These are phyloP conservation scores for Indicator maculatus DNA, from an alignment of 2,113 vertebrate genomes.

Conservation along the genomic window DNA sequence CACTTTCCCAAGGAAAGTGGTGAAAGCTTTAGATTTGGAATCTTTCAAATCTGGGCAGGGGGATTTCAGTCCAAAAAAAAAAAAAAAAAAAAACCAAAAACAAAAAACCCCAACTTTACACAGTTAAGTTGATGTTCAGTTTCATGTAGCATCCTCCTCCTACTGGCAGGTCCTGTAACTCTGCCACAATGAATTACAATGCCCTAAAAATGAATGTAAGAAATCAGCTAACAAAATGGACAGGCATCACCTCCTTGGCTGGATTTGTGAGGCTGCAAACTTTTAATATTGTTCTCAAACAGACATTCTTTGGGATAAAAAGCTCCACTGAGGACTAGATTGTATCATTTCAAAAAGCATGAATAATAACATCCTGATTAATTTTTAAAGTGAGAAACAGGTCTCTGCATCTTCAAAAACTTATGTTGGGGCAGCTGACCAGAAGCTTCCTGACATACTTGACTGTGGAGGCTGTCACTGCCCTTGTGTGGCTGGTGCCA, in stretches of 20 bases:
- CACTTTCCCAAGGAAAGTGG: not conserved
- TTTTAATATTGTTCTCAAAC: not conserved
- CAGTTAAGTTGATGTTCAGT: not conserved
- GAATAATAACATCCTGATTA: not conserved
- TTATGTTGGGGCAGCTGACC: not conserved
- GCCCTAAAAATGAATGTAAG: not conserved
- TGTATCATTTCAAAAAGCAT: not conserved
- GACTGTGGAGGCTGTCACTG: not conserved
- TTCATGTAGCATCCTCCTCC: not conserved
- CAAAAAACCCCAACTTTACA: not conserved
- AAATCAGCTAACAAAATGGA: not conserved
- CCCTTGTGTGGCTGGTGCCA: not conserved
- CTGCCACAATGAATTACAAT: not conserved
- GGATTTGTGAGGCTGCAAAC: not conserved
- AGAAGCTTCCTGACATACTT: not conserved
- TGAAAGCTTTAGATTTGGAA: slow-evolving; percentile 7
- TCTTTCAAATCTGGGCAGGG: not conserved
- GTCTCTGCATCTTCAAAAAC: not conserved
- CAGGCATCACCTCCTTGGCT: not conserved
- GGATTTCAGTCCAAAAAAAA: not conserved
- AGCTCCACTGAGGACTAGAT: too few relatives aligned
- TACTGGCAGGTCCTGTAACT: not conserved
- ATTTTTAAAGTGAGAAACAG: not conserved
- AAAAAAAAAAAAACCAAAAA: too few relatives aligned
- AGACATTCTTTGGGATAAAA: not conserved